These are phyloP conservation scores for Drosophila setosimentum DNA, from an alignment of 2,888 invertebrate species.

Conservation along the genomic window DNA sequence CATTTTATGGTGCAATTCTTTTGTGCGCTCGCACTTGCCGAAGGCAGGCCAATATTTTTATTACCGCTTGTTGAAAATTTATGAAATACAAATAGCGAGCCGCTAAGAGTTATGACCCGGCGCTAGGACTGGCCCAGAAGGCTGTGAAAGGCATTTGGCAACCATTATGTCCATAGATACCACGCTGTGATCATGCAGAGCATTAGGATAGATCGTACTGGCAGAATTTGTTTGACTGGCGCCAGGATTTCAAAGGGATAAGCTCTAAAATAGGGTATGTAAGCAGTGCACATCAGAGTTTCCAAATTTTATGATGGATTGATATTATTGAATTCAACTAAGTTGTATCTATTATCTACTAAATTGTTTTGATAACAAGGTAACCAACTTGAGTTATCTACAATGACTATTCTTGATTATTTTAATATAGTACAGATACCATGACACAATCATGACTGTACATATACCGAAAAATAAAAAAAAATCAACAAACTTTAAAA, in stretches of 20 bases:
- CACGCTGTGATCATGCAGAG: constrained; percentile 57
- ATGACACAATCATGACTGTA: neutral
- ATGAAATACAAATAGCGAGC: constrained; percentile 73
- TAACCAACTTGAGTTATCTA: neutral
- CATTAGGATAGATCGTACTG: constrained; percentile 19
- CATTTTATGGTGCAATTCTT: constrained; percentile 80
- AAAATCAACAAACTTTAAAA: neutral
- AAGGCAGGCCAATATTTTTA: constrained; percentile 81
- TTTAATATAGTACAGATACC: neutral
- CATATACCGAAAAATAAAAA: neutral
- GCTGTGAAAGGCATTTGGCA: constrained; percentile 75
- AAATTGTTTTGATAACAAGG: neutral
- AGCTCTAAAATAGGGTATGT: constrained; percentile 51
- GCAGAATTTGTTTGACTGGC: constrained; percentile 38
- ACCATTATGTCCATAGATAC: constrained; percentile 17
- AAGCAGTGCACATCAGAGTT: neutral
- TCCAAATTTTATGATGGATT: neutral
- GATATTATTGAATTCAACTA: neutral
- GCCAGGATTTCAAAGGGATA: constrained; percentile 60
- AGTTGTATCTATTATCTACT: neutral
- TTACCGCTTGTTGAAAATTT: constrained; percentile 64
- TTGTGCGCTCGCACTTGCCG: constrained; percentile 65
- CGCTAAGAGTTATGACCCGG: constrained; percentile 79
- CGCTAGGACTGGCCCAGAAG: constrained; percentile 66
- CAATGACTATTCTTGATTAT: neutral